Evolutionary conservation across 2,113 vertebrate species (phyloP), one percentile per base, ranked within the genome.

Genomic region (Oceanodroma tethys): DNA sequence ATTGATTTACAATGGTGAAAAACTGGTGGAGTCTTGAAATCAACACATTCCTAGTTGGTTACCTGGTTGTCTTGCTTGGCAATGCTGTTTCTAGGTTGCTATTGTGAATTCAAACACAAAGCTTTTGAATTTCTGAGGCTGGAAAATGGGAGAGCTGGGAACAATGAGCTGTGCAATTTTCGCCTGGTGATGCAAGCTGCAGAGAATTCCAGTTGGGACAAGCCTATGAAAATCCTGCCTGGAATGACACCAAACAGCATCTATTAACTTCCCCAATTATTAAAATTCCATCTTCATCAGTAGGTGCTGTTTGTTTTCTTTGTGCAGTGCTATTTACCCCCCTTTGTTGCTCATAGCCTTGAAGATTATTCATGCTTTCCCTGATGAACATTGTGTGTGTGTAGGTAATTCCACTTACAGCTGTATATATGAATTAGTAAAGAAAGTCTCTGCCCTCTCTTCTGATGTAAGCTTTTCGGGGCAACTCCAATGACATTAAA

Each of bases 131-230:
- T 94, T 88, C 71, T 86, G 74, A 58, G 40, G 14, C 29, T 83
- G 68, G 53, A 92, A 91, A 95, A 86, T 63, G 38, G 30, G 34
- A 76, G 23, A 82, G 42, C 43, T 70, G 71, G 45, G 53, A 90
- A 93, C 79, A 92, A 92, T 88, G 13, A 94, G 15, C 50, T 70
- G 9, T 66, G 50, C 45, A 73, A 90, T 94, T 96, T 91, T 93
- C 25, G 21, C 48, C 32, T 90, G 27, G 47, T 96, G 80, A 82
- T 73, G 48, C n/a, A 83, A 74, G 50, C 18, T 70, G 29, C 68
- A 87, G 56, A 94, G 36, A 91, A 95, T 81, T 95, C 60, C 66
- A 88, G 7, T 58, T 90, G 79, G 48, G 75, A 88, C 26, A 72
- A 85, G 21, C 34, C 48, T 93, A 43, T 17, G 18, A 88, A 95